Conservation (phyloP, 1,140 invertebrate genomes). For the Drosophila subobscura region DNA sequence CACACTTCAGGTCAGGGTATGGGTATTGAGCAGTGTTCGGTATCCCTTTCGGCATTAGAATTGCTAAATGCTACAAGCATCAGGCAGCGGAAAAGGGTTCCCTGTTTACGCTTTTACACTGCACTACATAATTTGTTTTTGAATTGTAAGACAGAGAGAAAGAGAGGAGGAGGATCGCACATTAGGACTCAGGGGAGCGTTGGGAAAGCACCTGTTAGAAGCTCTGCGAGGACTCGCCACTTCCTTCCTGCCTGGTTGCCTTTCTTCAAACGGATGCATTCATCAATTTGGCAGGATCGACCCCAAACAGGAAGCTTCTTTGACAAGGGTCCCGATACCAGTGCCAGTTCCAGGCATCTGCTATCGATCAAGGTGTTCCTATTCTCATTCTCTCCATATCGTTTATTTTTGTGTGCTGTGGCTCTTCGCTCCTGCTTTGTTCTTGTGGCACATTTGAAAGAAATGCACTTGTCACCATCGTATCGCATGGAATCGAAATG, state of each 20-base stretch:
- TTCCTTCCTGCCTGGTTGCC: constrained; percentile 42
- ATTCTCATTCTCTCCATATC: constrained; percentile 5
- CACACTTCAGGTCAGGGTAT: constrained; percentile 32
- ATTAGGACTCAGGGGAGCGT: constrained; percentile 63
- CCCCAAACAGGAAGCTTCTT: constrained; percentile 56
- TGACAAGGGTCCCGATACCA: constrained; percentile 2
- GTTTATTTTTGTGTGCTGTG: constrained; percentile 20
- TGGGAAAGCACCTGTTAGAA: constrained; percentile 63
- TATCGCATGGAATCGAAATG: no score
- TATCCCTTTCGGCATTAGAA: constrained; percentile 65
- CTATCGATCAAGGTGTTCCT: constrained; percentile 38
- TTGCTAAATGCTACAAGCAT: constrained; percentile 63
- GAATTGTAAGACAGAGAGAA: neutral
- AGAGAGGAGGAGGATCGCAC: constrained; percentile 29
- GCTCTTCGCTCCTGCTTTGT: neutral
- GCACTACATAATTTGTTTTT: constrained; percentile 62
- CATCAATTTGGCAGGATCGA: constrained; percentile 75
- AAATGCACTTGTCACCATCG: constrained; percentile 63
- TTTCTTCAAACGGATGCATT: constrained; percentile 78
- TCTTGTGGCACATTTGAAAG: constrained; percentile 45
- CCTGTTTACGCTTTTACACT: constrained; percentile 64
- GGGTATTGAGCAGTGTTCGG: neutral
- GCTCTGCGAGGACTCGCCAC: constrained; percentile 32
- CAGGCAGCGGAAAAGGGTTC: constrained; percentile 25
- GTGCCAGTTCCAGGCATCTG: constrained; percentile 50